Percentiles rank a stretch among this genome's conserved stretches.
Conservation (phyloP, 2,797 vertebrate species). For the Avahi laniger region DNA sequence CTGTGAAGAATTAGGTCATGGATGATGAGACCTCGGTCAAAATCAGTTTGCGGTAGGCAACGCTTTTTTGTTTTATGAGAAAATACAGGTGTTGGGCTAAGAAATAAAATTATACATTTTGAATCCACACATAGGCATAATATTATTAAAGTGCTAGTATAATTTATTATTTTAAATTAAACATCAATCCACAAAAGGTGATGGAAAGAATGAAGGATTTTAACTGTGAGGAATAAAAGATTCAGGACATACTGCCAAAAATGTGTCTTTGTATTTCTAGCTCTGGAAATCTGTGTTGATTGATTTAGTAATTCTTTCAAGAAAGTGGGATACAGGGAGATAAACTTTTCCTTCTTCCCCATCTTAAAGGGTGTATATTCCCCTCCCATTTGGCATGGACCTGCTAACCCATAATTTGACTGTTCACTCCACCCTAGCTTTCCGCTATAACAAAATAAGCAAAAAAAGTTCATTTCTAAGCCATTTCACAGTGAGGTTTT, state of each 20-base stretch:
- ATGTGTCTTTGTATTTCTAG: background rate
- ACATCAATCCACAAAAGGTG: background rate
- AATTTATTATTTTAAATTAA: conserved; percentile 20
- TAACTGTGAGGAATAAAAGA: background rate
- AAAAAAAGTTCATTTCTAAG: background rate
- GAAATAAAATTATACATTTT: background rate
- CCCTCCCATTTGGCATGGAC: background rate
- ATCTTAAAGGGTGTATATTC: background rate
- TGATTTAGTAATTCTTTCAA: conserved; percentile 13
- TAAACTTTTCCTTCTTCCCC: background rate
- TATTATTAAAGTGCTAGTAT: background rate
- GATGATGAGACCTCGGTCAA: background rate
- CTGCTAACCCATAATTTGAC: background rate
- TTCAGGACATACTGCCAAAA: background rate
- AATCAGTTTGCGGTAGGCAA: background rate
- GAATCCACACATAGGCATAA: background rate
- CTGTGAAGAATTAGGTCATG: background rate
- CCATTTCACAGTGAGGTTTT: background rate
- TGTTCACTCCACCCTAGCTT: background rate
- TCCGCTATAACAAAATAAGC: background rate
- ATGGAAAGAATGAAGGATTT: background rate
- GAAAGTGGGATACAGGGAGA: background rate
- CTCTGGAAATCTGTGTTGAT: background rate
- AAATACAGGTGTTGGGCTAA: background rate
- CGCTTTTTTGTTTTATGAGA: background rate